Conservation (phyloP, 2,113 vertebrate species). For the Dasyornis broadbenti region DNA sequence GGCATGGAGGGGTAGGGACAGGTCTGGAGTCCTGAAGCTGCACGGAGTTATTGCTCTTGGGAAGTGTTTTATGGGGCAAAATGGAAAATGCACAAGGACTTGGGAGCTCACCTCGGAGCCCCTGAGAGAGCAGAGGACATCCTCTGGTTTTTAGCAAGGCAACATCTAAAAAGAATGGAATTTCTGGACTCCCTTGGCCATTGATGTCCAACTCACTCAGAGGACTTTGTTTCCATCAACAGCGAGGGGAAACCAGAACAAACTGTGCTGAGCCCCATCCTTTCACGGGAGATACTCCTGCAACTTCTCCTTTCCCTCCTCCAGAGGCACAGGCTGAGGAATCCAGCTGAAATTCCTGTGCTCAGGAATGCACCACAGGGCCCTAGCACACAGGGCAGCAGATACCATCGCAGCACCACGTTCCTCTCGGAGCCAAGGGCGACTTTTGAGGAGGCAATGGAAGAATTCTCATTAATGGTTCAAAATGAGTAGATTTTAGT, state of each 20-base stretch:
- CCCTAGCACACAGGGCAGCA: background rate
- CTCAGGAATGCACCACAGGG: background rate
- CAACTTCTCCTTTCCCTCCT: background rate
- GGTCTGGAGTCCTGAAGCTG: background rate
- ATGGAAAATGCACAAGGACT: background rate
- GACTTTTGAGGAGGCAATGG: background rate
- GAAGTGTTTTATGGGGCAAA: background rate
- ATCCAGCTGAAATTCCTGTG: background rate
- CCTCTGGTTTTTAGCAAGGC: background rate
- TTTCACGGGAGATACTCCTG: fast-evolving
- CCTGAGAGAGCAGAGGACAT: background rate
- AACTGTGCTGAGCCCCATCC: background rate
- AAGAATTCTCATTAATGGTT: background rate
- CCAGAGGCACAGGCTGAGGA: fast-evolving
- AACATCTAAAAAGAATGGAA: background rate
- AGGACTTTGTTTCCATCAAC: background rate
- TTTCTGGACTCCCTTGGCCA: fast-evolving
- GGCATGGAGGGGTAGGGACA: background rate
- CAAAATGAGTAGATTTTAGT: background rate
- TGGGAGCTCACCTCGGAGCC: background rate
- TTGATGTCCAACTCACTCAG: fast-evolving
- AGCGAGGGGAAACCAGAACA: background rate
- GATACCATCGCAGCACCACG: background rate
- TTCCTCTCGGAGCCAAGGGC: background rate
- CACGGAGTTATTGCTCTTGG: background rate